phyloP scores from a whole-genome alignment of 2,888 invertebrate genomes.

The Nemurella pictetii region DNA sequence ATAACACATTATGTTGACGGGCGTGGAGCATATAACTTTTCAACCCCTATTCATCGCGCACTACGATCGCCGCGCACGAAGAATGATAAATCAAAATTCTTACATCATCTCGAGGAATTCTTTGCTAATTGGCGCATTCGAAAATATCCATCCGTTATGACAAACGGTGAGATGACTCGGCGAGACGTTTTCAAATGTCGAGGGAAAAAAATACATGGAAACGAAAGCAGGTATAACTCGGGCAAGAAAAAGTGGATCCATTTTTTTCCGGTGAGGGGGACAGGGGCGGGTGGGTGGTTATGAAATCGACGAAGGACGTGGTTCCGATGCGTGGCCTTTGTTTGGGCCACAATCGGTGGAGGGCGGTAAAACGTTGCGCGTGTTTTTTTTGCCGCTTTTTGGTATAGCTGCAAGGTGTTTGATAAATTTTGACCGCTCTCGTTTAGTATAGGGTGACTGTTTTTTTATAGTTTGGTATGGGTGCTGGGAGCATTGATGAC shows the following conservation, averaged over 20 bases:
- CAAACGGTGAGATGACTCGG: not conserved
- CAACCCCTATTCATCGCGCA: not conserved
- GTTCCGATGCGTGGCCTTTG: not conserved
- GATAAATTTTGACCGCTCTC: not conserved
- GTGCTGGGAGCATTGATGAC: no score
- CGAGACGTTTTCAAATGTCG: not conserved
- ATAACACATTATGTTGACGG: not conserved
- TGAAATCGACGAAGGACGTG: no score
- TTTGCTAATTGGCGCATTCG: not conserved
- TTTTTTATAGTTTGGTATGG: not conserved
- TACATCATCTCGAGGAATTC: not conserved
- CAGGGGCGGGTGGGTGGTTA: not conserved
- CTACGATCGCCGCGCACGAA: not conserved
- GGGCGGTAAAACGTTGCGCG: not conserved
- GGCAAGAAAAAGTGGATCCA: not conserved
- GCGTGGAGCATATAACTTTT: not conserved
- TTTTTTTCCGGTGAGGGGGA: not conserved
- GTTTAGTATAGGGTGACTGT: not conserved
- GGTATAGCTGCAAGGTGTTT: not conserved
- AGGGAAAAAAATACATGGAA: not conserved
- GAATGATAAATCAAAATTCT: not conserved
- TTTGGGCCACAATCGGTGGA: not conserved
- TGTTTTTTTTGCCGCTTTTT: no score
- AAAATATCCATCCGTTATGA: not conserved
- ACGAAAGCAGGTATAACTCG: not conserved